Evolutionary conservation across 2,797 vertebrate genomes (phyloP).

Genomic region (Diceros bicornis): DNA sequence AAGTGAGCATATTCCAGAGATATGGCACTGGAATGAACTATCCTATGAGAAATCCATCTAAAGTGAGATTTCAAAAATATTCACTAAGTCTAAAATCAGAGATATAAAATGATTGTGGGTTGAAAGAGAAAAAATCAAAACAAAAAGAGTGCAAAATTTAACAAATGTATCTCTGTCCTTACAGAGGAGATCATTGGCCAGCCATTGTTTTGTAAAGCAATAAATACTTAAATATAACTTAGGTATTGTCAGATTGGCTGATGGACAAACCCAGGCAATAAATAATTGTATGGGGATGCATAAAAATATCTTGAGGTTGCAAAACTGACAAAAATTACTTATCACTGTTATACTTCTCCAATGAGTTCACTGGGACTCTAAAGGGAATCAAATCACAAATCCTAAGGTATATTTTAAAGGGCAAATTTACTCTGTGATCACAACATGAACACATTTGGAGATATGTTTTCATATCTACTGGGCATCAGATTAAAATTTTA

Average conservation of each 20-base stretch:
- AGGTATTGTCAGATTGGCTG: background rate
- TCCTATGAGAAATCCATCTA: background rate
- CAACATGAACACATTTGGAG: background rate
- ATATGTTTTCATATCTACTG: background rate
- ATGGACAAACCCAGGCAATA: background rate
- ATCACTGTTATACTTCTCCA: background rate
- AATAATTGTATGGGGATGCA: background rate
- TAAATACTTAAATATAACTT: slow-evolving; percentile 9
- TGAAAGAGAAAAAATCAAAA: background rate
- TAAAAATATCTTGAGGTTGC: background rate
- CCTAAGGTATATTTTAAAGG: background rate
- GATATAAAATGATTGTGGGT: background rate
- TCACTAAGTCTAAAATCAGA: background rate
- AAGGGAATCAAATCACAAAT: background rate
- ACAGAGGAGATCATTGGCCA: background rate
- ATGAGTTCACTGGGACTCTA: background rate
- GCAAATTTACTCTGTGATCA: background rate
- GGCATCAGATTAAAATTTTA: slow-evolving; percentile 49
- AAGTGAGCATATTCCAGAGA: background rate
- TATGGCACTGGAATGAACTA: background rate
- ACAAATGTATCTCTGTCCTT: background rate
- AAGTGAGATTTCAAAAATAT: slow-evolving; percentile 33
- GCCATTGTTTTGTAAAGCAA: background rate
- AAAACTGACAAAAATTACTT: slow-evolving; percentile 38
- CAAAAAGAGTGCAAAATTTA: background rate